Evolutionary conservation across 1,140 invertebrate species (phyloP), one percentile per base, ranked within the genome.

Genomic region (Chlorops oryzae): DNA sequence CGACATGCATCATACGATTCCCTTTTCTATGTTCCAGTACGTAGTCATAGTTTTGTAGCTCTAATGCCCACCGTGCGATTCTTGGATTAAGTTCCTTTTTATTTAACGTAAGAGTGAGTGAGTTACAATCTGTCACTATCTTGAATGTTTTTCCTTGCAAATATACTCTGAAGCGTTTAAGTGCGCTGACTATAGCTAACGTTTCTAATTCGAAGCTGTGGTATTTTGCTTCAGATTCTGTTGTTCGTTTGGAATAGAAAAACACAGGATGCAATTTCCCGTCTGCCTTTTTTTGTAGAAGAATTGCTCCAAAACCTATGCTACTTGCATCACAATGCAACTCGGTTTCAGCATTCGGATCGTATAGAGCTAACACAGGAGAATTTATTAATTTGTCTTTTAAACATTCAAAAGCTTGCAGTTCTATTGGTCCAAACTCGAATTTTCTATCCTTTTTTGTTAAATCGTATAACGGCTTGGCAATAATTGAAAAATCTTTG

Each of bases 151-250:
- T 73, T 20, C 72, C 73, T n/a, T 73, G 54, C 27, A 81, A 56
- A 59, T 77, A 81, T 13, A 66, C 54, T 50, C 70, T 32, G 54
- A 78, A 79, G 44, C 77, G 73, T 43, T 74, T 61, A 2, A 80
- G 56, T 2, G 73, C 74, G 58, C 64, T 63, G 6, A 78, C 60
- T 6, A 80, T 72, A 1, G 76, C 75, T 22, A 80, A 54, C 24
- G 69, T 69, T 61, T 81, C 77, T 42, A 75, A 56, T 56, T 80
- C 72, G 43, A 74, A 75, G 43, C 64, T 73, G 3, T 52, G 56
- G 48, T 75, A 78, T 23, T 73, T 72, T 18, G 28, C 56, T 60
- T 80, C 76, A 17, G 59, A 51, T 5, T 56, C 55, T 13, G 49
- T 55, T 7, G 75, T 53, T 23, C 50, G 53, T 32, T 65, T 55